Evolutionary conservation across 2,113 vertebrate species (phyloP), one percentile per base, ranked within the genome.

Genomic region (Strix uralensis): DNA sequence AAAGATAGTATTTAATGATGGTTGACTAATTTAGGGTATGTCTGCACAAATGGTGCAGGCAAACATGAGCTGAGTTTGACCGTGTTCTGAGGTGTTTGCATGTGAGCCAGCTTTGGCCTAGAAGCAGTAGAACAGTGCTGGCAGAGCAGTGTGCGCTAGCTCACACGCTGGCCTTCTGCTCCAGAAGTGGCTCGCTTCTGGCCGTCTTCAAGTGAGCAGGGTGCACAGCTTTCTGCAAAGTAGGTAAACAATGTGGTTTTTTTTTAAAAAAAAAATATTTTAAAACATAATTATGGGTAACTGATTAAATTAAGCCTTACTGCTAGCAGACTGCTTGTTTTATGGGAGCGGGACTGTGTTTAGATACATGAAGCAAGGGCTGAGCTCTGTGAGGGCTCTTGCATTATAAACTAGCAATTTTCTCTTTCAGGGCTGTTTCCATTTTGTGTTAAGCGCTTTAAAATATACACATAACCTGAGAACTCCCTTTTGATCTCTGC

Each of bases 1-100:
- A 93, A 97, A 96, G 77, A 23, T 55, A 89, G 61, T 71, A 49
- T 93, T 96, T 89, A 74, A 42, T 85, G 65, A 40, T 81, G 58
- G 83, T 57, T 93, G 80, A 81, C 86, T 94, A 86, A 93, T 84
- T 95, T 86, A 92, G 82, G 87, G 65, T 92, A 94, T 77, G 84
- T 92, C 70, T 89, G 29, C 65, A 89, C 72, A 84, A 96, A 91
- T 4, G 16, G 69, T 59, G 34, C 61, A 72, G 61, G 57, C 77
- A 87, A 69, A 61, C 58, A 57, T 0, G 0, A 91, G 36, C 40
- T 86, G 21, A 13, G 34, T 94, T 84, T 81, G 67, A 29, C 55
- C 55, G 81, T 1, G 1, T 75, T 79, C 30, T 67, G 78, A 81
- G 65, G 47, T 62, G 38, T 30, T 51, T 86, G 81, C 44, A 1